These are phyloP conservation scores for Scaptomyza reducta DNA, from an alignment of 2,888 invertebrate species.

Conservation along the genomic window DNA sequence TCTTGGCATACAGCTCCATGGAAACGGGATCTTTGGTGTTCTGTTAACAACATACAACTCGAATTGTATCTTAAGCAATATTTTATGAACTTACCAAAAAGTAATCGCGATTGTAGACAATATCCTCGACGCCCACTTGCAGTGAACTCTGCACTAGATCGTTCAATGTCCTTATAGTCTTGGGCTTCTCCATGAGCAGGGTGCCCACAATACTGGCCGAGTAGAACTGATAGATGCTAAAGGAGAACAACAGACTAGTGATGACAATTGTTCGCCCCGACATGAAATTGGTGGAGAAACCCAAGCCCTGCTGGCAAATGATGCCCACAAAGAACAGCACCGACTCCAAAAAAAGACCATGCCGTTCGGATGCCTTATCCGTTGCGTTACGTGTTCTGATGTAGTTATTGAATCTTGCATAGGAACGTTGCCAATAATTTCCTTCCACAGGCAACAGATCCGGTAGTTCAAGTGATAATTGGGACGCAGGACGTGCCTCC, in stretches of 20 bases:
- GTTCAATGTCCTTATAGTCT: constrained; percentile 86
- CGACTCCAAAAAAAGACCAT: constrained; percentile 78
- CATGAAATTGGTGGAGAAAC: constrained; percentile 81
- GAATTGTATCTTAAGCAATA: no score
- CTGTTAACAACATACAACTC: constrained; percentile 82
- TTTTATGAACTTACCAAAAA: constrained; percentile 85
- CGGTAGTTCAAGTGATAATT: constrained; percentile 20
- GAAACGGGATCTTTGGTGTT: constrained; percentile 87
- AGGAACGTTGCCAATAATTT: constrained; percentile 47
- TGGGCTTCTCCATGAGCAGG: constrained; percentile 87
- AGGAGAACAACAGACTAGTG: constrained; percentile 86
- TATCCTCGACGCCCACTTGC: constrained; percentile 87
- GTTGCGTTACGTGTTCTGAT: constrained; percentile 35
- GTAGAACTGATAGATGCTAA: constrained; percentile 89
- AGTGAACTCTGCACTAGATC: constrained; percentile 87
- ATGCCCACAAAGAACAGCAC: constrained; percentile 84
- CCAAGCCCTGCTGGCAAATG: constrained; percentile 85
- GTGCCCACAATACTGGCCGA: constrained; percentile 89
- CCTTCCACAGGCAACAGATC: constrained; percentile 26
- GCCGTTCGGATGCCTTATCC: constrained; percentile 45
- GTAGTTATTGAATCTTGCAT: constrained; percentile 45
- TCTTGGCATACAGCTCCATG: constrained; percentile 86
- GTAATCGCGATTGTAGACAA: constrained; percentile 87
- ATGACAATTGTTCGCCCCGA: constrained; percentile 86
- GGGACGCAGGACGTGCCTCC: constrained; percentile 1